phyloP scores from a whole-genome alignment of 2,888 invertebrate species.

The Dolomedes plantarius region DNA sequence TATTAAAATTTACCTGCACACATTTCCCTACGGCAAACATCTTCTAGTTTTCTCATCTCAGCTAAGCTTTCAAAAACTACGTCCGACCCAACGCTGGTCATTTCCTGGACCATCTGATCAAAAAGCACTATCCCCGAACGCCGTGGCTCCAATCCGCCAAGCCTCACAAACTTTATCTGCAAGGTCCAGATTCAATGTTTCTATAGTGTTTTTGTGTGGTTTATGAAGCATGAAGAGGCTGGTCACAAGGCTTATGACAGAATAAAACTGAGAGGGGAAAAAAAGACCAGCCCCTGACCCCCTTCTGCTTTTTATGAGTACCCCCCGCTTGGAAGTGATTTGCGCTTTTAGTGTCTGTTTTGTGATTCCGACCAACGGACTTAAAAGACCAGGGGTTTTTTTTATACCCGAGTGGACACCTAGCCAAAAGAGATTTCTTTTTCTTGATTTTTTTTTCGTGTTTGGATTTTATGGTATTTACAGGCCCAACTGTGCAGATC shows the following conservation, averaged over 20 bases:
- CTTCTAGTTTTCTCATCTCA: too few species aligned
- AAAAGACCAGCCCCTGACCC: constrained; percentile 6
- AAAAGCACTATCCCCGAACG: too few species aligned
- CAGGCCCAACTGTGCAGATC: constrained; percentile 24
- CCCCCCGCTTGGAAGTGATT: constrained; percentile 37
- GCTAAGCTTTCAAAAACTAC: too few species aligned
- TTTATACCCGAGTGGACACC: not conserved
- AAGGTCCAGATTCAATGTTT: constrained; percentile 49
- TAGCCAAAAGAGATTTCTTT: not conserved
- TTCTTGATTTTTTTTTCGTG: constrained; percentile 15
- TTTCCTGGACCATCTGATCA: too few species aligned
- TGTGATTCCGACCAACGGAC: constrained; percentile 29
- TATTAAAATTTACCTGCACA: too few species aligned
- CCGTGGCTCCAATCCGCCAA: constrained; percentile 7
- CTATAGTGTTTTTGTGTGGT: constrained; percentile 45
- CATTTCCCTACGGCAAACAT: too few species aligned
- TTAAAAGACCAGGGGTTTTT: constrained; percentile 38
- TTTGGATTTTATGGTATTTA: constrained; percentile 47
- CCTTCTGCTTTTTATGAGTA: constrained; percentile 40
- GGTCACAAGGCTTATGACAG: constrained; percentile 48
- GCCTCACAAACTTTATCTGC: constrained; percentile 58
- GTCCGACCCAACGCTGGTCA: too few species aligned
- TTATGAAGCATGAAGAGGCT: constrained; percentile 64
- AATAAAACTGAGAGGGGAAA: constrained; percentile 44
- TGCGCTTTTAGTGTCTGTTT: constrained; percentile 40